phyloP scores from a whole-genome alignment of 2,113 vertebrate species.

The Grallaria varia region DNA sequence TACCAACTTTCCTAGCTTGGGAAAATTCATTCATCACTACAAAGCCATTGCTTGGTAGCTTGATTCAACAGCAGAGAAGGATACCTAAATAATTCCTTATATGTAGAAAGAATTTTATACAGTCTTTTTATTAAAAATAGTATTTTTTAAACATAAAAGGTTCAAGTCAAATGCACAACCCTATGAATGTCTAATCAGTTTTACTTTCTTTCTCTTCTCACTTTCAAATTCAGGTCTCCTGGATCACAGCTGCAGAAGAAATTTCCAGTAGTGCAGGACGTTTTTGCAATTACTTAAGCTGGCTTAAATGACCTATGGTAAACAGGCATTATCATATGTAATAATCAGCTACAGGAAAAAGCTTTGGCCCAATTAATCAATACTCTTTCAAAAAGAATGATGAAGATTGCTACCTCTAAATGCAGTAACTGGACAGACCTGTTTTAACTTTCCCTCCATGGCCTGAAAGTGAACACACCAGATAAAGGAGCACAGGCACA shows the following conservation, averaged over 20 bases:
- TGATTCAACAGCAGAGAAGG: not conserved
- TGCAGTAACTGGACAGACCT: not conserved
- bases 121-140: not conserved
- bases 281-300: not conserved
- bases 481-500: not conserved
- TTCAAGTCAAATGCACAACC: not conserved
- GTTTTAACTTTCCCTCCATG: not conserved
- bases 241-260: not conserved
- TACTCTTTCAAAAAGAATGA: not conserved
- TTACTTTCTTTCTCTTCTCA: not conserved
- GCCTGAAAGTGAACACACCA: not conserved
- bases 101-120: not conserved
- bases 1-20: not conserved
- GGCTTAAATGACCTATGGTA: not conserved
- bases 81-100: not conserved
- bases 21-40: not conserved
- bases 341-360: not conserved
- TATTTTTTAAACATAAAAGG: not conserved
- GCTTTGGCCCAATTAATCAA: not conserved
- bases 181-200: not conserved
- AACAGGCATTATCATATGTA: not conserved
- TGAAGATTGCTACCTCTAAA: not conserved
- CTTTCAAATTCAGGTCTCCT: slow-evolving; percentile 11
- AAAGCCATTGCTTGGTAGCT: not conserved
- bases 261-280: not conserved